phyloP scores from a whole-genome alignment of 1,140 invertebrate species.

The Trachelipus rathkii region DNA sequence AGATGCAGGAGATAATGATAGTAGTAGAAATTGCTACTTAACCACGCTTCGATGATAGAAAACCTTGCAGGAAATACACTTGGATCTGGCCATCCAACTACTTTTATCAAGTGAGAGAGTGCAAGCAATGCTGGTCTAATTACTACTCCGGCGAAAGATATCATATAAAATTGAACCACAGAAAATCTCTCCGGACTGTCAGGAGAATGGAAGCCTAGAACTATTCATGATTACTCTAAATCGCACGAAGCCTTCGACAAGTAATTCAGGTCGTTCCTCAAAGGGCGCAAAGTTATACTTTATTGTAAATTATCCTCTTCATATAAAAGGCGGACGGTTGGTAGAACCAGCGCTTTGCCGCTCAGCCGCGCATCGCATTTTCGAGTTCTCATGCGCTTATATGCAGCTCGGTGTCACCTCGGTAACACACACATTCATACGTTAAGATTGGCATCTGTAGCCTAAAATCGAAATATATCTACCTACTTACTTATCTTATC shows the following conservation, averaged over 20 bases:
- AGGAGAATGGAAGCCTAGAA: slow-evolving; percentile 31
- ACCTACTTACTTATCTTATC: no score
- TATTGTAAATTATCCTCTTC: no score
- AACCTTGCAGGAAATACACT: slow-evolving; percentile 40
- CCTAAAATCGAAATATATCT: no score
- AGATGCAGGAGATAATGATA: slow-evolving; percentile 30
- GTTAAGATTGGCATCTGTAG: no score
- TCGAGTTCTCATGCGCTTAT: no score
- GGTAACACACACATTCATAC: no score
- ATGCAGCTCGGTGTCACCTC: no score
- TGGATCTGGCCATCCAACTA: slow-evolving; percentile 27
- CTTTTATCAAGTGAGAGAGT: slow-evolving; percentile 29
- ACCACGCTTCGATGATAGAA: slow-evolving; percentile 21
- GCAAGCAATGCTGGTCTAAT: slow-evolving; percentile 14
- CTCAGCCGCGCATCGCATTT: no score
- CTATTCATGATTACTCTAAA: slow-evolving; percentile 35
- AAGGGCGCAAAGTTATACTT: slow-evolving; percentile 28
- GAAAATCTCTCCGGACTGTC: background rate
- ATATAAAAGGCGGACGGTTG: no score
- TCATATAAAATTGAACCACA: background rate
- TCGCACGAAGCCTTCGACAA: background rate
- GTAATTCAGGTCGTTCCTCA: slow-evolving; percentile 16
- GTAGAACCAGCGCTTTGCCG: no score
- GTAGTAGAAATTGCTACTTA: slow-evolving; percentile 1
- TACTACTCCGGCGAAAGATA: background rate